Percentiles rank a stretch among this genome's conserved stretches.
phyloP scores from a whole-genome alignment of 1,140 invertebrate species.

The Scaptomyza montana region DNA sequence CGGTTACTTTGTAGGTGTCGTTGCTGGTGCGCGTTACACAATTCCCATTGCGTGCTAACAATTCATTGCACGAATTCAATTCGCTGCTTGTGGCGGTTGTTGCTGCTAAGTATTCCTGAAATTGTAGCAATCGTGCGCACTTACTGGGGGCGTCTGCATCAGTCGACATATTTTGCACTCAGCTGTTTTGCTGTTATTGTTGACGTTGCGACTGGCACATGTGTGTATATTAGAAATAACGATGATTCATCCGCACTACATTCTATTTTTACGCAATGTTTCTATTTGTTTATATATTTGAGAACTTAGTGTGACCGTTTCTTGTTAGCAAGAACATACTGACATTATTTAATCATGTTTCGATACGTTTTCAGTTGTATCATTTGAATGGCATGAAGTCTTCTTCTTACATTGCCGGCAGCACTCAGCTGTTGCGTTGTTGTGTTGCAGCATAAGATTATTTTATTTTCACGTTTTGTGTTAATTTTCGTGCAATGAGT shows the following conservation, averaged over 20 bases:
- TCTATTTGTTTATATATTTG: conserved; percentile 65
- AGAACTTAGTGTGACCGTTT: conserved; percentile 1
- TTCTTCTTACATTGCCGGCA: conserved; percentile 30
- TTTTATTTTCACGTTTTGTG: conserved; percentile 30
- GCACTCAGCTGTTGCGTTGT: conserved; percentile 63
- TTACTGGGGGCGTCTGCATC: conserved; percentile 42
- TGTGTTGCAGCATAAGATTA: conserved; percentile 45
- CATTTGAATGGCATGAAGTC: conserved; percentile 1
- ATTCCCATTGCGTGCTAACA: conserved; percentile 23
- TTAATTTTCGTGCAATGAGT: conserved; percentile 23
- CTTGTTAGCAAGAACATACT: neutral
- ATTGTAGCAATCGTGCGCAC: conserved; percentile 59
- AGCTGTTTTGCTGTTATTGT: conserved; percentile 38
- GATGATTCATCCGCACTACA: conserved; percentile 63
- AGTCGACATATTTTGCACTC: conserved; percentile 46
- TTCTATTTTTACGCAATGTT: conserved; percentile 67
- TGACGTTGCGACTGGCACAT: conserved; percentile 30
- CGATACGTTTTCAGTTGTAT: conserved; percentile 1
- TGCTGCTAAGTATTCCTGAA: conserved; percentile 59
- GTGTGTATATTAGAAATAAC: conserved; percentile 39
- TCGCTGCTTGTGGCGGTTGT: conserved; percentile 32
- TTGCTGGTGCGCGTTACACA: conserved; percentile 73
- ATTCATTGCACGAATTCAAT: conserved; percentile 40
- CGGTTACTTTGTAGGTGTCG: conserved; percentile 71
- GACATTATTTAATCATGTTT: neutral